Evolutionary conservation across 1,140 invertebrate genomes (phyloP).

Genomic region (Drosophila pseudoobscura): DNA sequence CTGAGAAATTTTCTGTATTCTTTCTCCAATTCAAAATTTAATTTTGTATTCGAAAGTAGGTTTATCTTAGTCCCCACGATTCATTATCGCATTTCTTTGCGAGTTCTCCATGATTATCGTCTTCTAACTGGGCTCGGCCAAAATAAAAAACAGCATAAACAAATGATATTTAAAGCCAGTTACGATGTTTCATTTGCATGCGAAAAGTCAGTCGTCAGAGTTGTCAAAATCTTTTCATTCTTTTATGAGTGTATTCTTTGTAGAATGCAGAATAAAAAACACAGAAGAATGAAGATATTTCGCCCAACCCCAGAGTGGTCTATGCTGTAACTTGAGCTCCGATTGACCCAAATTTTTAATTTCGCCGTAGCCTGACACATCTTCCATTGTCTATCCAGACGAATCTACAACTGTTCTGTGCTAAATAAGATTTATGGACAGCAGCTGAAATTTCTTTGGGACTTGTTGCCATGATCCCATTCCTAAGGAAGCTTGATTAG

Average conservation of each 20-base stretch:
- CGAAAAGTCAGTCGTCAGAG: slow-evolving; percentile 25
- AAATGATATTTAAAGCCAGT: slow-evolving; percentile 61
- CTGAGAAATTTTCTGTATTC: slow-evolving; percentile 14
- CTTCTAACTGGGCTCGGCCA: slow-evolving; percentile 50
- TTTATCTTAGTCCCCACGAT: slow-evolving; percentile 29
- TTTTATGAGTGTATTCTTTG: slow-evolving; percentile 25
- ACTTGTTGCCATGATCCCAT: slow-evolving; percentile 55
- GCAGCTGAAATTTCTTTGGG: slow-evolving; percentile 14
- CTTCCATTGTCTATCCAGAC: slow-evolving; percentile 36
- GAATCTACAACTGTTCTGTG: slow-evolving; percentile 38
- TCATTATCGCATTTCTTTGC: slow-evolving; percentile 60
- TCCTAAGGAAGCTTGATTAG: slow-evolving; percentile 31
- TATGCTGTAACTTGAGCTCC: slow-evolving; percentile 42
- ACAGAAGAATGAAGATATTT: slow-evolving; percentile 37
- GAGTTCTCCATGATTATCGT: slow-evolving; percentile 29
- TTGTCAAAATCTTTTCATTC: slow-evolving; percentile 43
- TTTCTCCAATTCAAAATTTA: slow-evolving; percentile 14
- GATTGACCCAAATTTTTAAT: slow-evolving; percentile 42
- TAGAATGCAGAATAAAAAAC: too few species aligned
- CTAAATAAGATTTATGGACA: slow-evolving; percentile 57
- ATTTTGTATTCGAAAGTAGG: slow-evolving; percentile 52
- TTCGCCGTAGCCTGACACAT: slow-evolving; percentile 34
- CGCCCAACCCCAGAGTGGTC: slow-evolving; percentile 6
- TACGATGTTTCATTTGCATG: slow-evolving; percentile 67
- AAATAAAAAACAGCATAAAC: slow-evolving; percentile 5